Percentiles rank a stretch among this genome's conserved stretches.
These are phyloP conservation scores for Pasiphila rectangulata DNA, from an alignment of 2,888 invertebrate genomes.

Conservation along the genomic window DNA sequence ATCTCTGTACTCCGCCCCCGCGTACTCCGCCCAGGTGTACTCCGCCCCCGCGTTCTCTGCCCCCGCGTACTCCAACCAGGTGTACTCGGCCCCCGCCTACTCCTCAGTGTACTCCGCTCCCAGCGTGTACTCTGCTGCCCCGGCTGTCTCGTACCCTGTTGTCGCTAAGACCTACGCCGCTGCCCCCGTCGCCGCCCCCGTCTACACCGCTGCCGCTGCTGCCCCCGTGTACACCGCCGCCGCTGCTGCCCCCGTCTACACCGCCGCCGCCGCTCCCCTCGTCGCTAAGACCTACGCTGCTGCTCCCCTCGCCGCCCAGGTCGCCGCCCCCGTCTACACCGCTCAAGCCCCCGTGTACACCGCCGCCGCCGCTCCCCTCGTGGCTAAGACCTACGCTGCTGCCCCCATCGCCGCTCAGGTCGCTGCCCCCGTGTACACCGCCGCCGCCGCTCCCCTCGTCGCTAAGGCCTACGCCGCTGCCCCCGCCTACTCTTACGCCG, in stretches of 20 bases:
- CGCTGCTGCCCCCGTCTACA: too few relatives aligned
- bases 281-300: slow-evolving; percentile 2
- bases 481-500: background rate
- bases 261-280: too few relatives aligned
- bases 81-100: too few relatives aligned
- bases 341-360: too few relatives aligned
- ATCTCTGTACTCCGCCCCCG: slow-evolving; percentile 10
- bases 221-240: too few relatives aligned
- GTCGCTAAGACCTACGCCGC: too few relatives aligned
- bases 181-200: too few relatives aligned
- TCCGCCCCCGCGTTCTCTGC: too few relatives aligned
- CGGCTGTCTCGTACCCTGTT: slow-evolving; percentile 10
- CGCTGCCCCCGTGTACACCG: background rate
- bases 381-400: slow-evolving; percentile 11
- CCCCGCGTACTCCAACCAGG: too few relatives aligned
- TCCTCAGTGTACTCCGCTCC: too few relatives aligned
- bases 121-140: slow-evolving; percentile 1
- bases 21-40: slow-evolving; percentile 3
- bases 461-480: background rate
- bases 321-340: background rate
- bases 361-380: slow-evolving; percentile 6
- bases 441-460: background rate
- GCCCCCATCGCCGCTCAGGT: too few relatives aligned
- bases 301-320: slow-evolving; percentile 2
- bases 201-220: too few relatives aligned